phyloP scores from a whole-genome alignment of 1,140 invertebrate genomes.

The Calosoma granatense region DNA sequence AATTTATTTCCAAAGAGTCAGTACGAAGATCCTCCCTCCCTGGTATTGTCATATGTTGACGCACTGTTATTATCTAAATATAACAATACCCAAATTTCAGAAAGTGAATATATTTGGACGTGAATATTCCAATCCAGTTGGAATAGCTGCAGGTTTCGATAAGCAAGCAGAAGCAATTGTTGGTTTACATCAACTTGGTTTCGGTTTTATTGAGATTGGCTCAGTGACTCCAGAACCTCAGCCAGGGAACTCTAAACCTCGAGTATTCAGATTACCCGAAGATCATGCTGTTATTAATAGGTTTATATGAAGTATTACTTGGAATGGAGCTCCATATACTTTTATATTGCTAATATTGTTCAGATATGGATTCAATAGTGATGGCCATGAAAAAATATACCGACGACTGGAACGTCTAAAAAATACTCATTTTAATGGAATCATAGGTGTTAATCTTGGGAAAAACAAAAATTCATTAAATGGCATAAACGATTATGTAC shows the following conservation, averaged over 20 bases:
- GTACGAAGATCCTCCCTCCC: constrained; percentile 45
- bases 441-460: constrained; percentile 88
- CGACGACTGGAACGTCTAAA: constrained; percentile 48
- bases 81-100: too few relatives aligned
- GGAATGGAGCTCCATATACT: too few relatives aligned
- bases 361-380: constrained; percentile 91
- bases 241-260: constrained; percentile 80
- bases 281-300: constrained; percentile 92
- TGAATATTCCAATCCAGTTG: constrained; percentile 79
- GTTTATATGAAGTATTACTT: constrained; percentile 33
- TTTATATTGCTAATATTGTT: too few relatives aligned
- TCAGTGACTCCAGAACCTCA: constrained; percentile 91
- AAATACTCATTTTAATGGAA: constrained; percentile 40
- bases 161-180: constrained; percentile 88
- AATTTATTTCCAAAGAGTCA: constrained; percentile 51
- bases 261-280: constrained; percentile 78
- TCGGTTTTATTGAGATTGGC: constrained; percentile 94
- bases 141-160: constrained; percentile 96
- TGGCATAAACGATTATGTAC: constrained; percentile 69
- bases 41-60: too few relatives aligned
- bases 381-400: constrained; percentile 70
- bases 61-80: too few relatives aligned
- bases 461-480: constrained; percentile 83
- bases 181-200: constrained; percentile 75
- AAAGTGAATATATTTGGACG: constrained; percentile 58